Percentiles rank a stretch among this genome's conserved stretches.
These are phyloP conservation scores for Thalassaphorura encarpata DNA, from an alignment of 1,140 invertebrate species.

Conservation along the genomic window DNA sequence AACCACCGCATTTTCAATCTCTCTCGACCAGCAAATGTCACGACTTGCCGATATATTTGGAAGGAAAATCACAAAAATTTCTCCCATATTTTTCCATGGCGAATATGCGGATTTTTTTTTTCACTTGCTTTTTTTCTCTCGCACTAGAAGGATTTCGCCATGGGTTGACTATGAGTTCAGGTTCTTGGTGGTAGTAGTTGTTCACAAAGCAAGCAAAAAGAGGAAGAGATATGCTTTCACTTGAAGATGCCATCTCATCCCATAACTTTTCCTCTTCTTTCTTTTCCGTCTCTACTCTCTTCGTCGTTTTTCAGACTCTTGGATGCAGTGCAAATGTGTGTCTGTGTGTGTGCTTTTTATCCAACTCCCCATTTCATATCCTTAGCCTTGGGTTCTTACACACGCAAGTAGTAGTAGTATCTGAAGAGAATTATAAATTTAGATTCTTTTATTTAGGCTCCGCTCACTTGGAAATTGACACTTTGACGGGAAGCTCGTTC, in stretches of 20 bases:
- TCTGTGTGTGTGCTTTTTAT: no score
- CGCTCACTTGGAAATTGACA: conserved; percentile 23
- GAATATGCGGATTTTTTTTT: neutral
- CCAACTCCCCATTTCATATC: no score
- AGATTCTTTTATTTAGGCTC: conserved; percentile 24
- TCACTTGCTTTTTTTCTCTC: no score
- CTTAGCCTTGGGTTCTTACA: no score
- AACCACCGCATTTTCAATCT: conserved; percentile 29
- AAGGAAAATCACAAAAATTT: neutral
- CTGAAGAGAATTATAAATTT: conserved; percentile 30
- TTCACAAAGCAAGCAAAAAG: no score
- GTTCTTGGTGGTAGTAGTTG: no score
- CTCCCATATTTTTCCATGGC: neutral
- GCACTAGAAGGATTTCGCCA: no score
- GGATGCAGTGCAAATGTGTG: no score
- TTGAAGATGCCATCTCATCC: neutral
- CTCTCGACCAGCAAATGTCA: conserved; percentile 24
- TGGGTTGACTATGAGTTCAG: no score
- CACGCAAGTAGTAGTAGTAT: no score
- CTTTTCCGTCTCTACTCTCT: no score
- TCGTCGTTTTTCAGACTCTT: no score
- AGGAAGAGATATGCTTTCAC: neutral
- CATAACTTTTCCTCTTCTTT: conserved; percentile 17
- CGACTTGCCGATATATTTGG: conserved; percentile 22
- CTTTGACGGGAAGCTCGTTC: conserved; percentile 17